Evolutionary conservation across 2,888 invertebrate genomes (phyloP).

Genomic region (Ptycholaimellus sp.): DNA sequence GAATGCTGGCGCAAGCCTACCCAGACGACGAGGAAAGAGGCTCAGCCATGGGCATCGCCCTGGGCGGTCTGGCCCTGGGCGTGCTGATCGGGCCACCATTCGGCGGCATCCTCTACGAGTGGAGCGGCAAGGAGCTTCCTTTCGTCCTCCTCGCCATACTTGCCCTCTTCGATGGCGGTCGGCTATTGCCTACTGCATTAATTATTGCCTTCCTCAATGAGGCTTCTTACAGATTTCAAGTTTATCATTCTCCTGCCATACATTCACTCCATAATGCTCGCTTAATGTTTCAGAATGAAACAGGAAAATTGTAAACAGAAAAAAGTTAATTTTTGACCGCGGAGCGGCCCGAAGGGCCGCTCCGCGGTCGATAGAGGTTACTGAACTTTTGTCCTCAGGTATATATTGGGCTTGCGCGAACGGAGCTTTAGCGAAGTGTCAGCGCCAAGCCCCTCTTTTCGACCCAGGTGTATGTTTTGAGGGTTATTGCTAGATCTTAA

Average conservation of each 20-base stretch:
- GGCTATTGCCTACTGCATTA: conserved; percentile 27
- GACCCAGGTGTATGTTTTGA: no score
- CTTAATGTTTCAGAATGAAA: no score
- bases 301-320: no score
- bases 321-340: no score
- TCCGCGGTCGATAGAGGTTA: no score
- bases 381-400: no score
- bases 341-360: no score
- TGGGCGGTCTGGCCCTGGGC: conserved; percentile 78
- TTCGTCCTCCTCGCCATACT: conserved; percentile 72
- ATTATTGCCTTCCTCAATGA: background rate
- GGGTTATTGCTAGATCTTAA: no score
- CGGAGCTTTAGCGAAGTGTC: no score
- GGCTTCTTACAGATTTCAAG: conserved; percentile 30
- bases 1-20: conserved; percentile 83
- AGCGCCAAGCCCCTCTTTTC: no score
- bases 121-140: conserved; percentile 69
- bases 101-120: conserved; percentile 91
- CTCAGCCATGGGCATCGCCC: conserved; percentile 87
- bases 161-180: conserved; percentile 75
- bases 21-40: conserved; percentile 89
- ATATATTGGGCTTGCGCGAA: no score
- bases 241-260: conserved; percentile 68
- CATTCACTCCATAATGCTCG: no score
- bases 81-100: conserved; percentile 92